Base-by-base conservation (phyloP, 2,888 invertebrate genomes). In the Lepidocyrtinus sp. region DNA sequence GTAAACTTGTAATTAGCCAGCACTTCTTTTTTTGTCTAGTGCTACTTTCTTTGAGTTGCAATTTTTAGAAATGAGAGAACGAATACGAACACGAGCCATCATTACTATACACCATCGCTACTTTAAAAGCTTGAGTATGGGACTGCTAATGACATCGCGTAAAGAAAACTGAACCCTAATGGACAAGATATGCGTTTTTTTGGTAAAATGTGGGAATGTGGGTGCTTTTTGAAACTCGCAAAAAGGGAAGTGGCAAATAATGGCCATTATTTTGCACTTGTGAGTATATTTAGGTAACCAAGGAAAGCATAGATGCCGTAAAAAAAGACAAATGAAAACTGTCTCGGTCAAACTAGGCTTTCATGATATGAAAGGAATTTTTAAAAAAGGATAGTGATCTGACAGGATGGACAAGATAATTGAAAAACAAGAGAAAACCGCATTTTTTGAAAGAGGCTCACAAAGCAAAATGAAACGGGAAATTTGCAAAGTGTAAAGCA, bases 1-100 rank as follows among this genome's bases (percentile, higher is more conserved):
- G 22, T n/a, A n/a, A n/a, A 61, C 67, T 67, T 26, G 77, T 77
- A 77, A 77, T 77, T 77, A 77, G 77, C 77, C 59, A 72, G 27
- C 77, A 72, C 72, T 77, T 65, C 36, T 69, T 55, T 63, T 63
- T 67, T 59, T 64, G 59, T 61, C 25, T 46, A 55, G 45, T 59
- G 21, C 65, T 24, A 61, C 27, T 9, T 61, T 45, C 50, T 71
- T 61, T 45, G 36, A 70, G n/a, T 70, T 61, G 61, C 70, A 70
- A 59, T 70, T 70, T 71, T 67, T 55, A 27, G 36, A 68, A 45
- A 46, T 15, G 2, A 24, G 24, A 67, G 17, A 5, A 46, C 24
- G 45, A 67, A 67, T 59, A 36, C 21, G 24, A 15, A n/a, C 22
- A 67, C 21, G 15, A 12, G 67, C 7, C 22, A 25, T 0, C 22